Conservation (phyloP, 2,888 invertebrate genomes). For the Blomia tropicalis region DNA sequence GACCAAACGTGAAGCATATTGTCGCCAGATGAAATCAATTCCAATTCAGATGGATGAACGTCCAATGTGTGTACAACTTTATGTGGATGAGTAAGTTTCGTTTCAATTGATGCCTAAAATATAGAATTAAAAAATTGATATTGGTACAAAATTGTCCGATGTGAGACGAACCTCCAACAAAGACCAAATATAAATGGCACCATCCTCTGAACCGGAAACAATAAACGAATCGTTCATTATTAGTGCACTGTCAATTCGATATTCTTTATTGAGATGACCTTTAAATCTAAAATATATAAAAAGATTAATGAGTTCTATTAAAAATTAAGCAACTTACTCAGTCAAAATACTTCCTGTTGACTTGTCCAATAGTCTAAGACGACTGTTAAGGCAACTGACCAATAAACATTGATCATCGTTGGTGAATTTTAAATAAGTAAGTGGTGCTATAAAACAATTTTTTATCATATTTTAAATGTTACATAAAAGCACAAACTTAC, state of each 20-base stretch:
- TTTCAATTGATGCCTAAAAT: constrained; percentile 42
- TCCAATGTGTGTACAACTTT: constrained; percentile 59
- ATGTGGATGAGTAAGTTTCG: constrained; percentile 37
- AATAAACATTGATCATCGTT: constrained; percentile 83
- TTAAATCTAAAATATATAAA: constrained; percentile 44
- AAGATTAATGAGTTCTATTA: not conserved
- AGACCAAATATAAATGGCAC: constrained; percentile 74
- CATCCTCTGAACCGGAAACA: constrained; percentile 74
- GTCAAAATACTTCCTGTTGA: constrained; percentile 57
- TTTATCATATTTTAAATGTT: not conserved
- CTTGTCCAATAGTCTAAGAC: constrained; percentile 72
- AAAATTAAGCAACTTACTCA: constrained; percentile 39
- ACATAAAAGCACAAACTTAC: constrained; percentile 37
- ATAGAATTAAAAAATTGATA: constrained; percentile 10
- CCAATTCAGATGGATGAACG: constrained; percentile 59
- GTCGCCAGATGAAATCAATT: constrained; percentile 55
- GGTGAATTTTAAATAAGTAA: constrained; percentile 67
- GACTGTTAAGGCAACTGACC: constrained; percentile 63
- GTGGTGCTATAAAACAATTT: constrained; percentile 43
- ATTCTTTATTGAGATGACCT: constrained; percentile 66
- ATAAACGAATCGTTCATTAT: constrained; percentile 67
- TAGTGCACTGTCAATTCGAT: constrained; percentile 69
- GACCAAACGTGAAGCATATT: constrained; percentile 56
- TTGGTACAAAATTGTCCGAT: not conserved
- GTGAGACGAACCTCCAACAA: constrained; percentile 48